Conservation (phyloP, 2,888 invertebrate species). For the Erebia epiphron region DNA sequence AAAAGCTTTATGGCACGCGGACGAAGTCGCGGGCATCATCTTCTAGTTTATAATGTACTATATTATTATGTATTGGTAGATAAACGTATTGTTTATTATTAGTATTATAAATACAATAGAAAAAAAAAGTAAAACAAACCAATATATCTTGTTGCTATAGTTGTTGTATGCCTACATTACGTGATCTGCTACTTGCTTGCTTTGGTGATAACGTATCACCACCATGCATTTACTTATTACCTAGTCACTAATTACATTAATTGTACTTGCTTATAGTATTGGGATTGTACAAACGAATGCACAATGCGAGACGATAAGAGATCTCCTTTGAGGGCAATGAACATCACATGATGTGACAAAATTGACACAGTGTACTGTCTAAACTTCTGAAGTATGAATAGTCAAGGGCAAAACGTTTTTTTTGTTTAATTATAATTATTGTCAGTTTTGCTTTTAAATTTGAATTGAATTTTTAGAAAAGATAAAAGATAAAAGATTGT, state of each 20-base stretch:
- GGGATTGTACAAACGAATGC: conserved; percentile 9
- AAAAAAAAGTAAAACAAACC: background rate
- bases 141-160: background rate
- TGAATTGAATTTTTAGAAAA: too few species aligned
- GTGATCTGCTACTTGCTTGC: background rate
- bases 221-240: background rate
- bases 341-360: background rate
- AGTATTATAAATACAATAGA: background rate
- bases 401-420: background rate
- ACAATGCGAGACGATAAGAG: background rate
- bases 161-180: background rate
- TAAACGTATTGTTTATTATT: background rate
- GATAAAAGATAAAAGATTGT: too few species aligned
- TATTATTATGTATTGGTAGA: too few species aligned
- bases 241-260: background rate
- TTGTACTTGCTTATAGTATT: background rate
- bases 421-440: too few species aligned
- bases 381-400: background rate
- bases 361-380: background rate
- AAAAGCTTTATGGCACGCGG: too few species aligned
- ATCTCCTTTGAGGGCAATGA: background rate
- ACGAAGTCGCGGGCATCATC: too few species aligned
- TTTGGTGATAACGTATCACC: background rate
- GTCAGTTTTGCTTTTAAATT: too few species aligned
- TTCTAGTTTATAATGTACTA: too few species aligned